Base-by-base conservation (phyloP, 2,797 vertebrate genomes). In the Halcyon chelicuti region DNA sequence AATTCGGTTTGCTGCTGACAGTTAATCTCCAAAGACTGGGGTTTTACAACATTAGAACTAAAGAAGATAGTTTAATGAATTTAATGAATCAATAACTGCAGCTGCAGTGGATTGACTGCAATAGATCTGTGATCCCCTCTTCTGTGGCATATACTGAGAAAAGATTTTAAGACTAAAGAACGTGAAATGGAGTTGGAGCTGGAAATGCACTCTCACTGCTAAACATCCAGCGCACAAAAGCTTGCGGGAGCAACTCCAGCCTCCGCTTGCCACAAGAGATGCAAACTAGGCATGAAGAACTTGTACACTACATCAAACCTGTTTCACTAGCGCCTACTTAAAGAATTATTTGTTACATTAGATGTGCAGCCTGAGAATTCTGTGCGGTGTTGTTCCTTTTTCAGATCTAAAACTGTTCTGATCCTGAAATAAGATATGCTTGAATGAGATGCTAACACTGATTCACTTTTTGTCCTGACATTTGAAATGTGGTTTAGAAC, bases 21-120 rank as follows among this genome's bases (percentile, higher is more conserved):
- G 54, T 66, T 92, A 54, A 58, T 78, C 76, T 93, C 87, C 52
- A 79, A 66, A 90, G 85, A 76, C 79, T 81, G 39, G 9, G 5
- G 7, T 14, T 93, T 80, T 85, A 72, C 35, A 49, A 2, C 62
- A 49, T 73, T 88, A 73, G 47, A 52, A 33, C 62, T 94, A 80
- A 49, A 63, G 75, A 80, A 83, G 51, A 88, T 31, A 75, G 73
- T 85, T 97, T 93, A 86, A 93, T 94, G 40, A 93, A 62, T 89
- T 76, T 93, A 89, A 82, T 92, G 67, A 92, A 93, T 96, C 46
- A 3, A 63, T 94, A 94, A 79, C 55, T 85, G 68, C 49, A 89
- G 72, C 49, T 79, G 67, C 88, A 95, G 84, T 87, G 31, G 51
- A 91, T 13, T 90, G 70, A 78, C 51, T 72, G 46, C 65, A 78